A percentile compares a stretch with the other conserved stretches of the same genome.
phyloP scores from a whole-genome alignment of 1,140 invertebrate genomes.

The Philotrypesis tridentata region DNA sequence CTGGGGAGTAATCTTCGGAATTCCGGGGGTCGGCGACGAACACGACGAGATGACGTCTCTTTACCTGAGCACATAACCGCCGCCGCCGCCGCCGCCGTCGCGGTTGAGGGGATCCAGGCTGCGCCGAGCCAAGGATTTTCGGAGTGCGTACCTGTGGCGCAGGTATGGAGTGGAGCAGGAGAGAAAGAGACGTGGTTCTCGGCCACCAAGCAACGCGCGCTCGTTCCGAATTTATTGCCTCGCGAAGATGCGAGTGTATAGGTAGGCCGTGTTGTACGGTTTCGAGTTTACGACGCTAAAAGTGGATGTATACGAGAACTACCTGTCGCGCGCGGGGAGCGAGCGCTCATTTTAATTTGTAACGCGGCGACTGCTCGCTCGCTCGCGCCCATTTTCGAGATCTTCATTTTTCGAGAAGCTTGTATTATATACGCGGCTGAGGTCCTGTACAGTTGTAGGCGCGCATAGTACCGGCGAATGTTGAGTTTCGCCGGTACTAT shows the following conservation, averaged over 20 bases:
- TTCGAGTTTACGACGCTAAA: not conserved
- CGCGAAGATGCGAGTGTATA: not conserved
- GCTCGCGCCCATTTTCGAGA: too few relatives aligned
- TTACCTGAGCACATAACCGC: slow-evolving; percentile 16
- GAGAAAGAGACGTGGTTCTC: not conserved
- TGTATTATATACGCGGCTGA: too few relatives aligned
- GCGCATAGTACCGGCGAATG: too few relatives aligned
- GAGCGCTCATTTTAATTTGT: not conserved
- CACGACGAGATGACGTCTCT: slow-evolving; percentile 24
- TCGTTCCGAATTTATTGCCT: slow-evolving; percentile 2
- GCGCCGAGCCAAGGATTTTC: not conserved
- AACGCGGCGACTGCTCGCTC: not conserved
- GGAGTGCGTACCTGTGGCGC: not conserved
- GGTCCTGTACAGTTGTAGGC: too few relatives aligned
- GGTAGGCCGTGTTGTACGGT: not conserved
- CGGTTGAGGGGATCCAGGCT: too few relatives aligned
- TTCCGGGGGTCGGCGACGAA: slow-evolving; percentile 7
- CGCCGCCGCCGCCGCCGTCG: too few relatives aligned
- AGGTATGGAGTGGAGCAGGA: not conserved
- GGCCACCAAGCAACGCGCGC: not conserved
- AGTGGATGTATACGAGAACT: not conserved
- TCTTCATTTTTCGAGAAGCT: not conserved
- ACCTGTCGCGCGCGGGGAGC: not conserved
- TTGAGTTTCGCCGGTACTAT: too few relatives aligned
- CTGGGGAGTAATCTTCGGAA: slow-evolving; percentile 40